phyloP scores from a whole-genome alignment of 2,797 vertebrate species.

The Pachyuromys duprasi region DNA sequence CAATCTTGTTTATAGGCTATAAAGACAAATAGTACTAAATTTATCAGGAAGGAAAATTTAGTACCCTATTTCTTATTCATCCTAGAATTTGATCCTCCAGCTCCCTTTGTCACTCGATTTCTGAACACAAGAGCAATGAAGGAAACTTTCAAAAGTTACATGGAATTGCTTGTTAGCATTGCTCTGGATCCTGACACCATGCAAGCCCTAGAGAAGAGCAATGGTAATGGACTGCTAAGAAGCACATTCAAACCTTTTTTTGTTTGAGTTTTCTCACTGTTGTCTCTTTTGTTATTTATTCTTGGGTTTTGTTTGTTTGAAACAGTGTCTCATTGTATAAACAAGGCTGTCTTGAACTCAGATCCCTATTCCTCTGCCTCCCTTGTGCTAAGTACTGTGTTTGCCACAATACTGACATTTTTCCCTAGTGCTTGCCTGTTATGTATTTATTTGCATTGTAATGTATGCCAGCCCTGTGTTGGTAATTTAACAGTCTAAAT shows the following conservation, averaged over 20 bases:
- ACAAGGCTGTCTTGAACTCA: not conserved
- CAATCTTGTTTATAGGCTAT: not conserved
- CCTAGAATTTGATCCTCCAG: slow-evolving; percentile 92
- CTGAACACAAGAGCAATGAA: slow-evolving; percentile 98
- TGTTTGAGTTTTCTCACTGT: not conserved
- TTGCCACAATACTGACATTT: not conserved
- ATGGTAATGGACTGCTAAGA: slow-evolving; percentile 89
- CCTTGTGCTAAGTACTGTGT: not conserved
- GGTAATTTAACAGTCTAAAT: slow-evolving; percentile 47
- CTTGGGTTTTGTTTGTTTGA: not conserved
- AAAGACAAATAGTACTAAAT: not conserved
- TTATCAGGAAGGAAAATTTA: slow-evolving; percentile 42
- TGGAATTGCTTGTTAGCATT: slow-evolving; percentile 96
- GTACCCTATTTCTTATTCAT: slow-evolving; percentile 70
- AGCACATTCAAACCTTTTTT: not conserved
- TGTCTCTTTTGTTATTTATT: not conserved
- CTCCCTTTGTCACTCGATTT: slow-evolving; percentile 93
- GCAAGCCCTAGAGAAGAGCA: slow-evolving; percentile 95
- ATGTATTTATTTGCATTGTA: not conserved
- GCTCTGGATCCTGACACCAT: slow-evolving; percentile 95
- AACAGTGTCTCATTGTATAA: not conserved
- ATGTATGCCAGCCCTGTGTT: not conserved
- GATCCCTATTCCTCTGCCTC: not conserved
- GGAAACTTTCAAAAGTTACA: slow-evolving; percentile 97
- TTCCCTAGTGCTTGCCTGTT: slow-evolving; percentile 11